Conservation (phyloP, 35 echinoderm and acorn worm species). For the Holothuria glaberrima region DNA sequence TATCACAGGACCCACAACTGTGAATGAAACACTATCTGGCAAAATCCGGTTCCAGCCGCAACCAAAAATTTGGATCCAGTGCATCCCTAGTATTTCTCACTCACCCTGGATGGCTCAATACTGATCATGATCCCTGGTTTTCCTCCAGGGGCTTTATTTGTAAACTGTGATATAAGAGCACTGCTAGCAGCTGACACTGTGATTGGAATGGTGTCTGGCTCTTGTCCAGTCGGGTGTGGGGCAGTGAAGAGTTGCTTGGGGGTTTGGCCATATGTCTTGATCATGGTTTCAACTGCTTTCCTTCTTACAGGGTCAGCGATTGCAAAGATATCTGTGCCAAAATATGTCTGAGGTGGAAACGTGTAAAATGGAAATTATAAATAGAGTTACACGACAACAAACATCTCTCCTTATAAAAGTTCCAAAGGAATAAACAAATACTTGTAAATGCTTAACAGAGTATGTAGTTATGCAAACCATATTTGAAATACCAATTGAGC, state of each 20-base stretch:
- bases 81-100: too few species aligned
- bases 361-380: too few species aligned
- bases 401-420: too few species aligned
- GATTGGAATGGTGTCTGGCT: constrained; percentile 46
- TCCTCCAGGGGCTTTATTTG: constrained; percentile 23
- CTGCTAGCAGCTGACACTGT: constrained; percentile 35
- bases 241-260: constrained; percentile 89
- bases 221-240: constrained; percentile 65
- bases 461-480: too few species aligned
- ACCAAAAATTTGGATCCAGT: too few species aligned
- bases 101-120: constrained; percentile 60
- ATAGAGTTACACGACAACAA: too few species aligned
- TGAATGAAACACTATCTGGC: too few species aligned
- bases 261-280: constrained; percentile 99
- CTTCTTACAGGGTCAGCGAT: constrained; percentile 79
- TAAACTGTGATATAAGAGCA: constrained; percentile 52
- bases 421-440: too few species aligned
- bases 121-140: constrained; percentile 9
- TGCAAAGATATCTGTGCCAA: constrained; percentile 79
- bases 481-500: too few species aligned
- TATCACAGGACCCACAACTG: too few species aligned
- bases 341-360: constrained; percentile 79
- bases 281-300: constrained; percentile 97
- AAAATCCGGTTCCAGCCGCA: too few species aligned
- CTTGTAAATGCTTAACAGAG: too few species aligned